These are phyloP conservation scores for Euura saliciscinereae DNA, from an alignment of 1,140 invertebrate species.

Conservation along the genomic window DNA sequence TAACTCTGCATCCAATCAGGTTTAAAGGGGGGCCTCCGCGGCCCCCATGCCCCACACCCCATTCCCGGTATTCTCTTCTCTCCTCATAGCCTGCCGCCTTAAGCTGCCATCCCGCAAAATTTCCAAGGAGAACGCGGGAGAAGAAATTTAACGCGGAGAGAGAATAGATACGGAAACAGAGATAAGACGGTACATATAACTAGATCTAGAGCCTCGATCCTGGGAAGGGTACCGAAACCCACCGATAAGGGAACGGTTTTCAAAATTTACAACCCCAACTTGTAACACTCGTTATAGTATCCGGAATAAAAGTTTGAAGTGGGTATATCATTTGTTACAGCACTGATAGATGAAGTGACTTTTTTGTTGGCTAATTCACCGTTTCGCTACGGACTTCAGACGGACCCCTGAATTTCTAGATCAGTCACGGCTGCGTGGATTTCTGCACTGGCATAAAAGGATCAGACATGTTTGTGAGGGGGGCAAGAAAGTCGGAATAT, in stretches of 20 bases:
- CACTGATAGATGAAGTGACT: no score
- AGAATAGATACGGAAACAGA: background rate
- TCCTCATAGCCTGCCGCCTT: background rate
- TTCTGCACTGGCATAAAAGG: no score
- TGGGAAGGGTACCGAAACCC: background rate
- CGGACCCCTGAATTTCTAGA: no score
- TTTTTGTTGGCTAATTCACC: no score
- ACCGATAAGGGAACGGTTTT: background rate
- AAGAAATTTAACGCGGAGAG: background rate
- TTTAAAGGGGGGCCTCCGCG: slow-evolving; percentile 49
- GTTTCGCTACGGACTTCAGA: no score
- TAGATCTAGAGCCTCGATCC: background rate
- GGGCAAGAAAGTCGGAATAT: no score
- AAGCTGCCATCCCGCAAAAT: background rate
- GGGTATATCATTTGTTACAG: no score
- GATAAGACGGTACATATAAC: slow-evolving; percentile 4
- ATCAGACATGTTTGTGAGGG: no score
- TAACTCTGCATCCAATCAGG: slow-evolving; percentile 63
- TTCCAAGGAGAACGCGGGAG: slow-evolving; percentile 8
- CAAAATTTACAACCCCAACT: slow-evolving; percentile 2
- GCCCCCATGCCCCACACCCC: slow-evolving; percentile 15
- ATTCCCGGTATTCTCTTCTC: background rate
- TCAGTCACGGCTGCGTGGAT: no score
- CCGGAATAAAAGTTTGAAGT: no score
- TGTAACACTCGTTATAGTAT: no score